Evolutionary conservation across 2,888 invertebrate species (phyloP).

Genomic region (Lasioglossum calceatum): DNA sequence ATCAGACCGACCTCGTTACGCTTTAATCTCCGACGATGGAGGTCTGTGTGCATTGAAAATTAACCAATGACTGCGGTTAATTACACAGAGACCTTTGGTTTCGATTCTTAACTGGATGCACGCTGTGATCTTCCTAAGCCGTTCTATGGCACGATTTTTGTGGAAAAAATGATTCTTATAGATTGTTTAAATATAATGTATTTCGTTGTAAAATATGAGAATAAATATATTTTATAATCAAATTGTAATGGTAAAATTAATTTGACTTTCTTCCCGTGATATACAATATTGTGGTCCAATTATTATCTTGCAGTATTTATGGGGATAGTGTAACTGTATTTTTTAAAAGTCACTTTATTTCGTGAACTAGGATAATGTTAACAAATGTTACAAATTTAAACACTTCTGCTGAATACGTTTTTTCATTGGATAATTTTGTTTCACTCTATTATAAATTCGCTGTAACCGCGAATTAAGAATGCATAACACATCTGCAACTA

Average conservation of each 20-base stretch:
- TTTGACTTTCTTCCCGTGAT: not conserved
- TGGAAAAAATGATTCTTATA: not conserved
- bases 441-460: not conserved
- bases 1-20: constrained; percentile 48
- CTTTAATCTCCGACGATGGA: constrained; percentile 41
- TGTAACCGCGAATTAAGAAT: not conserved
- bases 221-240: not conserved
- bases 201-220: too few relatives aligned
- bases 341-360: too few relatives aligned
- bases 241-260: not conserved
- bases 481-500: not conserved
- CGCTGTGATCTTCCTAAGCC: too few relatives aligned
- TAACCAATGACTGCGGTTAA: constrained; percentile 39
- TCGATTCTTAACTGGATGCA: constrained; percentile 16
- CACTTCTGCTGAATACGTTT: not conserved
- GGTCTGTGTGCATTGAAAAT: constrained; percentile 21
- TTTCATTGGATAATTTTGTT: not conserved
- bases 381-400: not conserved
- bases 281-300: too few relatives aligned
- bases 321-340: too few relatives aligned
- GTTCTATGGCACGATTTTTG: not conserved
- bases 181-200: not conserved
- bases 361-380: too few relatives aligned
- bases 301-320: too few relatives aligned
- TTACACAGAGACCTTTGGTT: constrained; percentile 29